Conservation (phyloP, 2,888 invertebrate species). For the Ormyrus nitidulus region DNA sequence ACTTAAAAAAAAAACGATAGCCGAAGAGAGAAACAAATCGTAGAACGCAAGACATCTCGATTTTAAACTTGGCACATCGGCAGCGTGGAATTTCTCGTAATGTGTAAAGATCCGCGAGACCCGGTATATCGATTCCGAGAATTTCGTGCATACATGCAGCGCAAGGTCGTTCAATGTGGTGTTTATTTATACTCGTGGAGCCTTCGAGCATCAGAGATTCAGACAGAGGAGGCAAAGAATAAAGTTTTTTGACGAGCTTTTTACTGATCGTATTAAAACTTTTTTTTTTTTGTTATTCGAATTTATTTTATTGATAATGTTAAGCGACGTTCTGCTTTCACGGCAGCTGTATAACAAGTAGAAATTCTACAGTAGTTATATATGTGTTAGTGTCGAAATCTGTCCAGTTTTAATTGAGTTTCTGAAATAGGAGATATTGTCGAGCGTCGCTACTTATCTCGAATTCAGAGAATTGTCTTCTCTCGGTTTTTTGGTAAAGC, state of each 20-base stretch:
- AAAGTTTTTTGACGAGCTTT: too few relatives aligned
- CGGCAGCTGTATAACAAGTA: too few relatives aligned
- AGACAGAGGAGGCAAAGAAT: too few relatives aligned
- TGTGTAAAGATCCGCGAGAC: constrained; percentile 14
- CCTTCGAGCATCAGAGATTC: too few relatives aligned
- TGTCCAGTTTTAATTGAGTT: too few relatives aligned
- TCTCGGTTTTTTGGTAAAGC: not conserved
- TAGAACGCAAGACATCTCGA: constrained; percentile 22
- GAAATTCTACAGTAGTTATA: too few relatives aligned
- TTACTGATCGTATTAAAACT: too few relatives aligned
- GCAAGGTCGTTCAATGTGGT: constrained; percentile 22
- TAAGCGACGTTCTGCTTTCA: too few relatives aligned
- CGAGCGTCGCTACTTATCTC: not conserved
- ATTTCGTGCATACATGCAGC: constrained; percentile 28
- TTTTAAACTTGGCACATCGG: constrained; percentile 15
- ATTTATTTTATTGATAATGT: too few relatives aligned
- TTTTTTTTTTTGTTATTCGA: too few relatives aligned
- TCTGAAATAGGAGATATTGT: too few relatives aligned
- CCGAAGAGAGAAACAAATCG: not conserved
- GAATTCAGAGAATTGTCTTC: constrained; percentile 34
- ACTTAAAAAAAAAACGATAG: not conserved
- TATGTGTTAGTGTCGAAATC: too few relatives aligned
- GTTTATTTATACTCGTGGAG: not conserved
- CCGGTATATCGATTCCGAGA: constrained; percentile 38
- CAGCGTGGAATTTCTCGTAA: constrained; percentile 37